These are phyloP conservation scores for Erpobdella octoculata DNA, from an alignment of 2,888 invertebrate species.

Conservation along the genomic window DNA sequence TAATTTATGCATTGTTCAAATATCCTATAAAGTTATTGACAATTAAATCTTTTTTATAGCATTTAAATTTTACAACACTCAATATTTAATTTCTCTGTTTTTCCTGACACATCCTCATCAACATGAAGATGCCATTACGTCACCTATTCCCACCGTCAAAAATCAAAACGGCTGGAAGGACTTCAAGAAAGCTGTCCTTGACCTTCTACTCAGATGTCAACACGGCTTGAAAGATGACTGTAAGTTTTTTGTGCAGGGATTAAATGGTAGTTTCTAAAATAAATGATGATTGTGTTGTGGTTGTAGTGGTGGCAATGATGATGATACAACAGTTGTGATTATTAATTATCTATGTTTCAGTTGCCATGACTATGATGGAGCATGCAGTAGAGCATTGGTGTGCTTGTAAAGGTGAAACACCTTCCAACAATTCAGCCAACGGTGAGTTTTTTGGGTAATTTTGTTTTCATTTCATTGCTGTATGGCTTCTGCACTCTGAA, in stretches of 20 bases:
- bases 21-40: too few species aligned
- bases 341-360: not conserved
- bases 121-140: too few species aligned
- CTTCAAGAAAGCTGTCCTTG: not conserved
- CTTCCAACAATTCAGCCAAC: not conserved
- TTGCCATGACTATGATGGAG: conserved; percentile 7
- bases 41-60: too few species aligned
- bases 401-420: not conserved
- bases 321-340: not conserved
- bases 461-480: not conserved
- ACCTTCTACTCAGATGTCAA: not conserved
- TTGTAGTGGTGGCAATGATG: too few species aligned
- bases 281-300: too few species aligned
- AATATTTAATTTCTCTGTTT: too few species aligned
- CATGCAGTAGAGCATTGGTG: not conserved
- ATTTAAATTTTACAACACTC: too few species aligned
- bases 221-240: not conserved
- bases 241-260: too few species aligned
- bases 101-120: too few species aligned
- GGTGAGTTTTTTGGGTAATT: not conserved
- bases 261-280: too few species aligned
- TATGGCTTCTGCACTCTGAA: not conserved
- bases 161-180: not conserved
- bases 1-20: too few species aligned
- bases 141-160: not conserved